Evolutionary conservation across 2,113 vertebrate genomes (phyloP).

Genomic region (Dascyllus trimaculatus): DNA sequence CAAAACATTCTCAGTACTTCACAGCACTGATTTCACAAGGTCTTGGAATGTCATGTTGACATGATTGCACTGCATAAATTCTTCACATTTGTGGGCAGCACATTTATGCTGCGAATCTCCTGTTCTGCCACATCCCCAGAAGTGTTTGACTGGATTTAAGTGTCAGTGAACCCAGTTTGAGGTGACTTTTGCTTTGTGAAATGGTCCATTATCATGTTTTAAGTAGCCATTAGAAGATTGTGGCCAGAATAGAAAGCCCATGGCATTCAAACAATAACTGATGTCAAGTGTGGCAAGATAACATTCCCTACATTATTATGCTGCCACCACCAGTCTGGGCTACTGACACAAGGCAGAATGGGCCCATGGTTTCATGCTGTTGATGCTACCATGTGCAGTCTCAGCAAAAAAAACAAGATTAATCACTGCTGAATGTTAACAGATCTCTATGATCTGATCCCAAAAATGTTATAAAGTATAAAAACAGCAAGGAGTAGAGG

Average conservation of each 20-base stretch:
- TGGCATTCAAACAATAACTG: slow-evolving; percentile 15
- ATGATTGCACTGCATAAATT: slow-evolving; percentile 7
- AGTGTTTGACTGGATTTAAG: background rate
- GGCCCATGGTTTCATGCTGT: background rate
- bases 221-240: background rate
- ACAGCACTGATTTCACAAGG: slow-evolving; percentile 10
- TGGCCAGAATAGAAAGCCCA: background rate
- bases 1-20: slow-evolving; percentile 6
- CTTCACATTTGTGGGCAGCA: slow-evolving; percentile 1
- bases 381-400: background rate
- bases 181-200: background rate
- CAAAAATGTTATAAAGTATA: background rate
- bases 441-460: slow-evolving; percentile 21
- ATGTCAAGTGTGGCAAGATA: slow-evolving; percentile 2
- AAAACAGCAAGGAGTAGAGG: background rate
- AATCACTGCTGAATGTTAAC: slow-evolving; percentile 5
- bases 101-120: slow-evolving; percentile 16
- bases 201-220: background rate
- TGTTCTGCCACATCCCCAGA: background rate
- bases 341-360: background rate
- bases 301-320: background rate
- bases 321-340: background rate
- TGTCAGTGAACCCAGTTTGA: background rate
- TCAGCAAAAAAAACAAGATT: background rate
- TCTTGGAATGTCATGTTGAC: slow-evolving; percentile 10